Evolutionary conservation across 2,797 vertebrate species (phyloP).

Genomic region (Tamandua tetradactyla): DNA sequence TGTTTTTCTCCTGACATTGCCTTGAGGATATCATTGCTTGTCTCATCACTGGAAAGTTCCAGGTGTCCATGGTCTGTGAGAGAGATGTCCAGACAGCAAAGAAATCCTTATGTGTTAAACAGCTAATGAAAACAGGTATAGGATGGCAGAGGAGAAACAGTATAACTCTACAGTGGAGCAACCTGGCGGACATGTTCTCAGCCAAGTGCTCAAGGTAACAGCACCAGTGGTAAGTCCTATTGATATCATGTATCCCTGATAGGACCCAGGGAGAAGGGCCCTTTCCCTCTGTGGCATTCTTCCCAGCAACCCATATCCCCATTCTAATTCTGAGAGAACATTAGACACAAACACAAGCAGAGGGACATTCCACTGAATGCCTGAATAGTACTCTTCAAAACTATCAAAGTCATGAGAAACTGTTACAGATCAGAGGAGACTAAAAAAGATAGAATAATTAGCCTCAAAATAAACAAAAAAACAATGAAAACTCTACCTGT

Average conservation of each 20-base stretch:
- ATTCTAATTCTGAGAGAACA: conserved; percentile 17
- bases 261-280: background rate
- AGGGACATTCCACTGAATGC: too few relatives aligned
- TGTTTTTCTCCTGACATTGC: background rate
- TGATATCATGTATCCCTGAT: background rate
- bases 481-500: background rate
- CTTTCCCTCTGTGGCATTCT: background rate
- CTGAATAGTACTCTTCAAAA: too few relatives aligned
- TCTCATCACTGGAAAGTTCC: background rate
- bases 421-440: too few relatives aligned
- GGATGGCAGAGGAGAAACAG: background rate
- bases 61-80: background rate
- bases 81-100: background rate
- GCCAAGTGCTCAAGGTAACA: background rate
- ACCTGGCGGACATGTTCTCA: background rate
- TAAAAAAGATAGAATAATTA: background rate
- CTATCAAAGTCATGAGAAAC: too few relatives aligned
- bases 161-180: background rate
- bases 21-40: background rate
- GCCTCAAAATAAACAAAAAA: background rate
- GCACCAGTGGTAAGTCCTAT: background rate
- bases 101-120: background rate
- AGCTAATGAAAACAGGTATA: background rate
- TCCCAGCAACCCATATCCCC: background rate
- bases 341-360: too few relatives aligned